Base-by-base conservation (phyloP, 2,888 invertebrate genomes). In the Homarus gammarus region DNA sequence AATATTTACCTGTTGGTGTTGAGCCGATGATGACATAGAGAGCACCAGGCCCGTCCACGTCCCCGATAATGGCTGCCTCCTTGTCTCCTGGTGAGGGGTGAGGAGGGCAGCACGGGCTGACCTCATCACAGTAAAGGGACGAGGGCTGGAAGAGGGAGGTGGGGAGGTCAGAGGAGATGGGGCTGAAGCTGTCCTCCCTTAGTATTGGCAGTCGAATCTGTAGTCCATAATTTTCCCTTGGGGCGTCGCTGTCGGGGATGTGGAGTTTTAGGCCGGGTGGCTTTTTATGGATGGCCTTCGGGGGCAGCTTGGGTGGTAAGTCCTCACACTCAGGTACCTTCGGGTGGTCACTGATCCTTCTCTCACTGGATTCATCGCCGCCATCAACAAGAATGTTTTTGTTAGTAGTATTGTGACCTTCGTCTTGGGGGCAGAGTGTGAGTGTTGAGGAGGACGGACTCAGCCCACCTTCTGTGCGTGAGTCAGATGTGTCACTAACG, bases 11-110 rank as follows among this genome's bases (percentile, higher is more conserved):
- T 44, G 5, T 44, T 64, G 64, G 27, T 27, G 64, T 27, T 1
- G 64, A 64, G n/a, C 85, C 85, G 44, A 85, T 64, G 31, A 85
- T 64, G 18, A 85, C 85, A 31, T 85, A 85, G 33, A 85, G 77
- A 31, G 85, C 40, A 2, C 77, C 85, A 27, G 33, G 85, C 64
- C 38, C 40, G n/a, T 44, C 27, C 22, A 2, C 75, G 10, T 75
- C 75, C 5, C 44, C 36, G 44, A n/a, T 27, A 22, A 27, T 18
- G 18, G 18, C 10, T 3, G 2, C 27, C 18, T 44, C 75, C 3
- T n/a, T 22, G 18, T 75, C 44, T 15, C 44, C 75, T 15, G 8
- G 15, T 31, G 38, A 0, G n/a, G 44, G n/a, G 5, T 12, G 10
- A 2, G 40, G 2, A n/a, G 75, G n/a, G 18, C 22, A 44, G 44